Percentiles rank a stretch among this genome's conserved stretches.
Conservation (phyloP, 2,797 vertebrate species). For the Tamandua tetradactyla region DNA sequence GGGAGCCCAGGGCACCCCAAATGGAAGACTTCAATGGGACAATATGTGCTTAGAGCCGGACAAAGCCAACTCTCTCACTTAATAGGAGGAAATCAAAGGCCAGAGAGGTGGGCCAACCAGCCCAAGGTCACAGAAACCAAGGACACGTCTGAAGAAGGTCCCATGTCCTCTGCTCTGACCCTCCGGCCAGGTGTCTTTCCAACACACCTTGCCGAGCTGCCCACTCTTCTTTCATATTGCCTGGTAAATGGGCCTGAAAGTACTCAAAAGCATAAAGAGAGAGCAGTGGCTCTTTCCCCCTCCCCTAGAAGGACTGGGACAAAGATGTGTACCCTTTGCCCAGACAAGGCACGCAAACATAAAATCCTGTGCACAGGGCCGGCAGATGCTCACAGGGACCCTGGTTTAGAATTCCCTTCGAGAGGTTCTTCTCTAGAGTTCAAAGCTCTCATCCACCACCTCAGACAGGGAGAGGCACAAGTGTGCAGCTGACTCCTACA, state of each 20-base stretch:
- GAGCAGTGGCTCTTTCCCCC: not conserved
- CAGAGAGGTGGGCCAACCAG: not conserved
- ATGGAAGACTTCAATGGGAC: not conserved
- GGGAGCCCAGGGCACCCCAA: not conserved
- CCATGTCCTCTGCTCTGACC: not conserved
- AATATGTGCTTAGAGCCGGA: too few relatives aligned
- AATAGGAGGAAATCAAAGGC: not conserved
- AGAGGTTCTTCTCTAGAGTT: not conserved
- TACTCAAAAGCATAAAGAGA: not conserved
- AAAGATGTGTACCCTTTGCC: not conserved
- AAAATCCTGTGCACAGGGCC: not conserved
- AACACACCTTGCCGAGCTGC: not conserved
- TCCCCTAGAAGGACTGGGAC: not conserved
- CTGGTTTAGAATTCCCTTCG: rapidly evolving
- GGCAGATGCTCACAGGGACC: not conserved
- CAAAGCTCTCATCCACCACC: not conserved
- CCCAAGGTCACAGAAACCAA: too few relatives aligned
- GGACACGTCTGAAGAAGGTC: rapidly evolving
- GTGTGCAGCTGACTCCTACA: rapidly evolving
- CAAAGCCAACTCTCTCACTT: not conserved
- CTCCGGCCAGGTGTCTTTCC: not conserved
- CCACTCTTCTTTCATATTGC: not conserved
- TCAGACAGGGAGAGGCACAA: not conserved
- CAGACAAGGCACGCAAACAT: not conserved
- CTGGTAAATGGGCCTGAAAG: not conserved